Conservation (phyloP, 2,888 invertebrate genomes). For the Lordiphosa andalusiaca region DNA sequence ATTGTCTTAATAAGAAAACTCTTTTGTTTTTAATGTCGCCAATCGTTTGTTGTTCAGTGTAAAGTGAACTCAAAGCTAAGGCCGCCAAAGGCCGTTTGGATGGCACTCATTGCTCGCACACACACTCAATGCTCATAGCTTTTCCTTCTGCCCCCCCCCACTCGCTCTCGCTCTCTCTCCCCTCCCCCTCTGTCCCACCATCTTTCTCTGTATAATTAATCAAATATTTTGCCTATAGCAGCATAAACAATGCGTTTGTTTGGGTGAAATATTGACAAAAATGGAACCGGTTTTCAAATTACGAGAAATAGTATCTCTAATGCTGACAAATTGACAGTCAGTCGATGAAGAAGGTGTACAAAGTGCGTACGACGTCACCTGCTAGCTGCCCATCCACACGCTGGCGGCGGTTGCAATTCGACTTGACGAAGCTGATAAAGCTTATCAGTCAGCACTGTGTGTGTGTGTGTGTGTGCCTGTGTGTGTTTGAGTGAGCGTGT, state of each 20-base stretch:
- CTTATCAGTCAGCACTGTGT: constrained; percentile 53
- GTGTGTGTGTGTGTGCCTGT: constrained; percentile 4
- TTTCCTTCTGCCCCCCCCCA: background rate
- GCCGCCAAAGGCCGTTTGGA: constrained; percentile 2
- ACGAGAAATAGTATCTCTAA: too few species aligned
- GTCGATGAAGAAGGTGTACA: too few species aligned
- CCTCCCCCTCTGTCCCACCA: too few species aligned
- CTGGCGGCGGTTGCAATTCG: constrained; percentile 29
- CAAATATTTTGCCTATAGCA: constrained; percentile 64
- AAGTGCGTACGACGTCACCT: too few species aligned
- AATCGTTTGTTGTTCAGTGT: too few species aligned
- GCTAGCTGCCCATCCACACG: background rate
- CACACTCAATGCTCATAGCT: background rate
- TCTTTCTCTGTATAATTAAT: constrained; percentile 51
- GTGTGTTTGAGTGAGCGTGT: constrained; percentile 21
- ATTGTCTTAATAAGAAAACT: too few species aligned
- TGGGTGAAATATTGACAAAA: background rate
- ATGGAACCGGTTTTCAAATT: constrained; percentile 40
- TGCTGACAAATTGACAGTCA: too few species aligned
- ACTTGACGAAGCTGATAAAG: constrained; percentile 50
- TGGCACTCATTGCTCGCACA: background rate
- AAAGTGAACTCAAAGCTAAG: too few species aligned
- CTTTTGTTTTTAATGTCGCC: too few species aligned
- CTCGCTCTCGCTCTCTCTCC: background rate
- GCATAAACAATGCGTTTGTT: constrained; percentile 54